phyloP scores from a whole-genome alignment of 2,113 vertebrate species.

The Thryonomys swinderianus region DNA sequence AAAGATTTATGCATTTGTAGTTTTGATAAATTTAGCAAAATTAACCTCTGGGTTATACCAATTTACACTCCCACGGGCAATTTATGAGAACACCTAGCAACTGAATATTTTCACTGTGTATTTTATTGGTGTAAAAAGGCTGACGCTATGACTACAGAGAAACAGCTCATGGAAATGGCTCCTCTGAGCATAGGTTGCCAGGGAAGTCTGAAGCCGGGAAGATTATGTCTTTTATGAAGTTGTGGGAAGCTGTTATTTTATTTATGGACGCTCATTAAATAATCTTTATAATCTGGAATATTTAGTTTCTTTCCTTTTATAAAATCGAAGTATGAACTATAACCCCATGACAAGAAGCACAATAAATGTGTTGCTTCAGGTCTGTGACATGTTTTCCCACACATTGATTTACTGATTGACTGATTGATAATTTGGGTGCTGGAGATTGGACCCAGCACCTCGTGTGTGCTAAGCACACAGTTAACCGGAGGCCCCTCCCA shows the following conservation, averaged over 20 bases:
- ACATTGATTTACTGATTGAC: not conserved
- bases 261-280: constrained; percentile 41
- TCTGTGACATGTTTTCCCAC: constrained; percentile 36
- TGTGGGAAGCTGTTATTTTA: constrained; percentile 56
- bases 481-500: not conserved
- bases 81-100: constrained; percentile 45
- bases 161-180: constrained; percentile 29
- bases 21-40: constrained; percentile 56
- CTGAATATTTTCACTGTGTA: constrained; percentile 38
- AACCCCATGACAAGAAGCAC: not conserved
- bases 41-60: constrained; percentile 16
- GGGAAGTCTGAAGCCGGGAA: not conserved
- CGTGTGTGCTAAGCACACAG: not conserved
- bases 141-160: not conserved
- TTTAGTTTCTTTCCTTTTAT: constrained; percentile 45
- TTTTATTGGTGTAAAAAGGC: constrained; percentile 31
- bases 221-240: constrained; percentile 3
- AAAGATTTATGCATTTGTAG: constrained; percentile 30
- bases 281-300: constrained; percentile 45
- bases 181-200: not conserved
- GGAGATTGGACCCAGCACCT: not conserved
- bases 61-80: constrained; percentile 6
- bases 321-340: constrained; percentile 45
- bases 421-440: not conserved
- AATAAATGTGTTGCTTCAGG: constrained; percentile 51